Percentiles rank a stretch among this genome's conserved stretches.
phyloP scores from a whole-genome alignment of 2,797 vertebrate genomes.

The Telmatherina bonti region DNA sequence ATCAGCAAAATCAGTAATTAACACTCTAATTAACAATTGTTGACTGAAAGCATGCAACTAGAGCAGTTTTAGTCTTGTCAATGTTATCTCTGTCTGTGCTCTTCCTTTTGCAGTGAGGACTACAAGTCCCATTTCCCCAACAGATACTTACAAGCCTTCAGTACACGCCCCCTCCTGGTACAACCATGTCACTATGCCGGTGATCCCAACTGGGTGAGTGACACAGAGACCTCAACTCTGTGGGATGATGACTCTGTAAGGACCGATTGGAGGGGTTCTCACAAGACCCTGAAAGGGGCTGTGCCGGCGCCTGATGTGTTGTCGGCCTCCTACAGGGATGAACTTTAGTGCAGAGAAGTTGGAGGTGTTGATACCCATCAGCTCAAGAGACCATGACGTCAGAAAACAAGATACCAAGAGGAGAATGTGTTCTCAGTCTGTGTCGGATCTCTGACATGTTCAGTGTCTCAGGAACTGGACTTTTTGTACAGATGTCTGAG shows the following conservation, averaged over 20 bases:
- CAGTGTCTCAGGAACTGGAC: slow-evolving; percentile 23
- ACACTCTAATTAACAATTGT: not conserved
- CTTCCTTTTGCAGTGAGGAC: slow-evolving; percentile 83
- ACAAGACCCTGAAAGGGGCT: slow-evolving; percentile 89
- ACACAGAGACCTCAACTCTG: slow-evolving; percentile 96
- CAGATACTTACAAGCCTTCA: slow-evolving; percentile 90
- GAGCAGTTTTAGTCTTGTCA: not conserved
- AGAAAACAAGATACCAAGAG: slow-evolving; percentile 32
- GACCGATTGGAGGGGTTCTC: slow-evolving; percentile 91
- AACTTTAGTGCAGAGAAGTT: slow-evolving; percentile 80
- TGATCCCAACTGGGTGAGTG: slow-evolving; percentile 92
- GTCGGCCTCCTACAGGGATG: slow-evolving; percentile 79
- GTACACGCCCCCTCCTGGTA: slow-evolving; percentile 89
- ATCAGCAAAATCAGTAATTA: not conserved
- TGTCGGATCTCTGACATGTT: slow-evolving; percentile 13
- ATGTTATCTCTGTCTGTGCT: slow-evolving; percentile 3
- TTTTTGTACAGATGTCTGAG: slow-evolving; percentile 14
- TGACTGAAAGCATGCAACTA: not conserved
- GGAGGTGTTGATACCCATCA: not conserved
- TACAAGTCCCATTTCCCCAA: slow-evolving; percentile 91
- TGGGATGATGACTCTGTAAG: slow-evolving; percentile 92
- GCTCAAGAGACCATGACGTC: slow-evolving; percentile 39
- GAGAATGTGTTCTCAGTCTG: slow-evolving; percentile 4
- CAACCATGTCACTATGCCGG: slow-evolving; percentile 94
- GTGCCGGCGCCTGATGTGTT: slow-evolving; percentile 75